A percentile compares a stretch with the other conserved stretches of the same genome.
Conservation (phyloP, 1,140 invertebrate genomes). For the Aleiodes sp. region DNA sequence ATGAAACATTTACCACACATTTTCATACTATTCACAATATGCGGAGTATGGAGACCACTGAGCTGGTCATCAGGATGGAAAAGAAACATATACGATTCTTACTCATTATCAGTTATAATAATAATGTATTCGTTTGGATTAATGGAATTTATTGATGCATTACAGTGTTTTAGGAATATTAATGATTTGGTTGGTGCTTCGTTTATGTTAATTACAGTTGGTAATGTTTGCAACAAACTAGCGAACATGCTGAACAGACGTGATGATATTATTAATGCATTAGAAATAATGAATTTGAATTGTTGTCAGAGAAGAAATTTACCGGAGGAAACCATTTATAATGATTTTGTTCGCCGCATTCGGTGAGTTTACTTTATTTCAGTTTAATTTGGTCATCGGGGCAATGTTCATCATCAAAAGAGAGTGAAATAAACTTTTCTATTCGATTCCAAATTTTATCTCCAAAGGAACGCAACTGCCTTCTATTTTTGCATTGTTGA, state of each 20-base stretch:
- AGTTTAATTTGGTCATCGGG: not conserved
- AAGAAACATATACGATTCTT: slow-evolving; percentile 21
- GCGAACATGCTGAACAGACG: slow-evolving; percentile 26
- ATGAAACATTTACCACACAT: slow-evolving; percentile 2
- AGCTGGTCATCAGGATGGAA: slow-evolving; percentile 1
- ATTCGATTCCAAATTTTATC: not conserved
- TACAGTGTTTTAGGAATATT: slow-evolving; percentile 10
- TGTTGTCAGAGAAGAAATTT: slow-evolving; percentile 27
- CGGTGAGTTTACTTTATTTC: not conserved
- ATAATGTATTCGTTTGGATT: slow-evolving; percentile 18
- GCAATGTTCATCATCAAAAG: too few relatives aligned
- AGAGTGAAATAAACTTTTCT: too few relatives aligned
- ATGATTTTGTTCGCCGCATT: not conserved
- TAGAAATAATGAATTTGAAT: slow-evolving; percentile 21
- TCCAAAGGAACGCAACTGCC: slow-evolving; percentile 27
- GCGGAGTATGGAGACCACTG: slow-evolving; percentile 25
- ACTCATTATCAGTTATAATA: not conserved
- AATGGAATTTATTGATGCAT: slow-evolving; percentile 19
- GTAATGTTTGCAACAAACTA: slow-evolving; percentile 31
- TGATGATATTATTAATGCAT: slow-evolving; percentile 2
- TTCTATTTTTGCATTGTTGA: slow-evolving; percentile 35
- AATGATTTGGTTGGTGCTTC: slow-evolving; percentile 40
- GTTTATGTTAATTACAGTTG: slow-evolving; percentile 34
- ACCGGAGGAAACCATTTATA: slow-evolving; percentile 35
- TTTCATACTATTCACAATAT: slow-evolving; percentile 19